A percentile compares a stretch with the other conserved stretches of the same genome.
These are phyloP conservation scores for Anguilla pacifica DNA, from an alignment of 2,797 vertebrate species.

Conservation along the genomic window DNA sequence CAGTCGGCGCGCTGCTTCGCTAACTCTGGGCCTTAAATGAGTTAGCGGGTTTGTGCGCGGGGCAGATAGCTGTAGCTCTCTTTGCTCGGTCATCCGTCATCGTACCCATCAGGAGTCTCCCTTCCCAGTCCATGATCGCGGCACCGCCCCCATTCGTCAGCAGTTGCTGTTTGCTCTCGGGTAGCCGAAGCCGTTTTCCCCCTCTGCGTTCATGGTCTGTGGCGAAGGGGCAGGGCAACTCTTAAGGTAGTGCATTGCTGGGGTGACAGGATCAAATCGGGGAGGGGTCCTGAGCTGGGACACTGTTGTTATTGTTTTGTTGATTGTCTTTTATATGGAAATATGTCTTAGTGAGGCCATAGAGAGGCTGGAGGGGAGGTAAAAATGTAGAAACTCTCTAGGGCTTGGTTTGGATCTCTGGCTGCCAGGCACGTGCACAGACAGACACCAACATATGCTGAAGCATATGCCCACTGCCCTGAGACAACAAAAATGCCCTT, in stretches of 20 bases:
- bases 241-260: not conserved
- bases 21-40: not conserved
- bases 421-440: not conserved
- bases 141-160: not conserved
- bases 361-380: too few species aligned
- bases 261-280: not conserved
- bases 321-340: too few species aligned
- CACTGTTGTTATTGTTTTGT: too few species aligned
- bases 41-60: not conserved
- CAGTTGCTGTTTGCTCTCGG: not conserved
- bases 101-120: not conserved
- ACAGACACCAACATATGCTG: too few species aligned
- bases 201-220: not conserved
- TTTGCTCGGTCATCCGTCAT: not conserved
- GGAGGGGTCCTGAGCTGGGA: not conserved
- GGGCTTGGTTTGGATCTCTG: not conserved
- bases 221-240: not conserved
- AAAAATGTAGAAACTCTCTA: not conserved
- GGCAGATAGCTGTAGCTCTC: not conserved
- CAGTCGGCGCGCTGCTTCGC: not conserved
- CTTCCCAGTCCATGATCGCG: not conserved
- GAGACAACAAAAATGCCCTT: too few species aligned
- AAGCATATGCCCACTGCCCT: too few species aligned
- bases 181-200: not conserved
- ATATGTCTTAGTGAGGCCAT: not conserved